phyloP scores from a whole-genome alignment of 30 jellyfish, hydroid and myxozoan species.

The Rhopilema esculentum region DNA sequence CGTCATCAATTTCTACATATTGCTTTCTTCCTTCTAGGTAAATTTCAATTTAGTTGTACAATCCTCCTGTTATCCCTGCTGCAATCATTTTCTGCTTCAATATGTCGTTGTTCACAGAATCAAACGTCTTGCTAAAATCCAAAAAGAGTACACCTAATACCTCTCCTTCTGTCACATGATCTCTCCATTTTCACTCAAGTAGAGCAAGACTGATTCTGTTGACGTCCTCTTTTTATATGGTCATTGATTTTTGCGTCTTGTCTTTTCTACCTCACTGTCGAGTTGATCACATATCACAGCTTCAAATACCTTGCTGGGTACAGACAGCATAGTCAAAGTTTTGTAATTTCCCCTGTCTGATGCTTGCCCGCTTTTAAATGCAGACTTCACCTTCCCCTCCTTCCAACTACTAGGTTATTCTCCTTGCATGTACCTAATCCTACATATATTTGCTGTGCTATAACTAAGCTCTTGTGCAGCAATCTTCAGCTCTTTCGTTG shows the following conservation, averaged over 20 bases:
- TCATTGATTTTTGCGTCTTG: not conserved
- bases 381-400: too few species aligned
- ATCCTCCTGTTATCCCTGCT: constrained; percentile 26
- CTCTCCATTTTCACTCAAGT: not conserved
- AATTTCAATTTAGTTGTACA: constrained; percentile 6
- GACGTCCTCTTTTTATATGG: not conserved
- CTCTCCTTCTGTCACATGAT: constrained; percentile 10
- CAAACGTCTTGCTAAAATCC: constrained; percentile 19
- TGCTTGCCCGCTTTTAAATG: too few species aligned
- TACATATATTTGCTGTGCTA: too few species aligned
- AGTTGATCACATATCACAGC: constrained; percentile 7
- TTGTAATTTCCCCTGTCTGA: too few species aligned
- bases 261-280: not conserved
- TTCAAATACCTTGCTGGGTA: too few species aligned
- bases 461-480: too few species aligned
- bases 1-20: not conserved
- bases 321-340: too few species aligned
- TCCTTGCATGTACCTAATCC: too few species aligned
- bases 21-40: constrained; percentile 18
- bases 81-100: constrained; percentile 19
- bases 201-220: constrained; percentile 4
- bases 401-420: too few species aligned
- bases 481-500: not conserved
- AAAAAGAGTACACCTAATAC: constrained; percentile 11
- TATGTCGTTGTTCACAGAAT: constrained; percentile 8